Evolutionary conservation across 1,140 invertebrate genomes (phyloP), one percentile per base, ranked within the genome.

Genomic region (Protaetia brevitarsis): DNA sequence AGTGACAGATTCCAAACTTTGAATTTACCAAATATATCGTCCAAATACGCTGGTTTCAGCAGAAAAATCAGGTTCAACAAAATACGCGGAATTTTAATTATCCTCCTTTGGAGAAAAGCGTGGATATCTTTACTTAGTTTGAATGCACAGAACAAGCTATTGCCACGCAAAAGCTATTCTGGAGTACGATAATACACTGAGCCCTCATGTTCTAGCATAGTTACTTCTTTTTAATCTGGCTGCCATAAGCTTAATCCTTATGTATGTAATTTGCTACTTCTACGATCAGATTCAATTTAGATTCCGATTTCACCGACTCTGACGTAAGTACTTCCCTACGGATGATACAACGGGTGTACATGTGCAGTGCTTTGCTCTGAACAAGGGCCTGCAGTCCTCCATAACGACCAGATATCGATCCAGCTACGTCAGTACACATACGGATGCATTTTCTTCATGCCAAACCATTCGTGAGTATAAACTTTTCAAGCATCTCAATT

Each of bases 201-300:
- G 34, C 56, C 56, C 30, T 64, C 68, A 64, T 72, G 66, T 69
- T 73, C 70, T 11, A 3, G 5, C 34, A 2, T 36, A 36, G 70
- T 67, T 65, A 65, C 71, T 71, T 73, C 62, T 51, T 70, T 61
- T 63, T 57, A 62, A 61, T 68, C 72, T 64, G 73, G 68, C 64
- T 73, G 69, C 70, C 72, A 63, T 57, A 70, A 73, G 64, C 37
- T 58, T 73, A 72, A 34, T 73, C 23, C 10, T 41, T 60, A 73
- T 70, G 65, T 67, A 68, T 70, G 65, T 67, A 68, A 63, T 72
- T 72, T 65, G 69, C 63, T 61, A 37, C 64, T 3, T 56, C 45
- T 56, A 56, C 13, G 13, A 56, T 21, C 45, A 56, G 23, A 4
- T 56, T 19, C 45, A 56, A 56, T 56, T 56, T n/a, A 56, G 13